Evolutionary conservation across 2,113 vertebrate genomes (phyloP), one percentile per base, ranked within the genome.

Genomic region (Lethenteron reissneri): DNA sequence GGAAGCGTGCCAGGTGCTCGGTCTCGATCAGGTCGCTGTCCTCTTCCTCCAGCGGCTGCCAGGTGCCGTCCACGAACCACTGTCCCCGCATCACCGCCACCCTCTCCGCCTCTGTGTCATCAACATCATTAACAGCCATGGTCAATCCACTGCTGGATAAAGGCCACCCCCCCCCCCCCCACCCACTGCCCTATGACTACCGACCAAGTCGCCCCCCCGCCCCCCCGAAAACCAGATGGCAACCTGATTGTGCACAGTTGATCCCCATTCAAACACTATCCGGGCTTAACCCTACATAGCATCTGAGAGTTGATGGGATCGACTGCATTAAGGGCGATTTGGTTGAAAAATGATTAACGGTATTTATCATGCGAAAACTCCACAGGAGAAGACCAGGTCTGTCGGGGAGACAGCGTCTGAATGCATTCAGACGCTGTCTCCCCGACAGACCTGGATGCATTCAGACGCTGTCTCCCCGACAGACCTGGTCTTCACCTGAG

Each of bases 61-160:
- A 99, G 0, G 90, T 92, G 11, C 92, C 94, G 56, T 96, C 91
- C 56, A 90, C 85, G 77, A 99, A 99, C 94, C 94, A 99, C 78
- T 96, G 92, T 1, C 91, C 94, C 77, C 94, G 86, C 91, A 97
- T 95, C 56, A 99, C 91, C 9, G 90, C 85, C 77, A 96, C 94
- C 75, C 85, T 83, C 76, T 99, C 92, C 1, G 88, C 81, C 77
- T 91, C 94, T 97, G 77, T 73, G 76, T 77, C 58, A 14, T 57
- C 13, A 77, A 77, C 71, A 9, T 41, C 41, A 41, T 41, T 41
- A 7, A 41, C 41, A 41, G 41, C 41, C 41, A 41, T 41, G 41
- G 41, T 41, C 41, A 25, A 10, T 25, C n/a, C 64, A 68, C n/a
- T 68, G 9, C n/a, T 11, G 25, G 25, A 68, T n/a, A 25, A 17